Conservation (phyloP, 2,888 invertebrate genomes). For the Nysson spinosus region DNA sequence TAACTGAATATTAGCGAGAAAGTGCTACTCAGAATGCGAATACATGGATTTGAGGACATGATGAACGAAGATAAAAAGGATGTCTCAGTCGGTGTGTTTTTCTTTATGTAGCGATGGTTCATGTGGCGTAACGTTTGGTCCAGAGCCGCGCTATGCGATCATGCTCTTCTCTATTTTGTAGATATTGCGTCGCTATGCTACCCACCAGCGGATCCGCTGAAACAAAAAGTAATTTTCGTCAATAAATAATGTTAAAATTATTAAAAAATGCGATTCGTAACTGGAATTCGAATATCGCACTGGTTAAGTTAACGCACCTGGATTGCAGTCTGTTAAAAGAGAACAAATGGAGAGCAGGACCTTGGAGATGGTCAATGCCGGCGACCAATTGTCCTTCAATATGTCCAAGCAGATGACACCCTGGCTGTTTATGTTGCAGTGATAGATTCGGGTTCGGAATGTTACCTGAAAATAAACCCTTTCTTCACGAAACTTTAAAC, state of each 20-base stretch:
- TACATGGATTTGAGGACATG: no score
- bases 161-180: slow-evolving; percentile 98
- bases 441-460: slow-evolving; percentile 98
- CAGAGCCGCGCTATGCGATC: slow-evolving; percentile 98
- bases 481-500: no score
- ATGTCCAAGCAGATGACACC: slow-evolving; percentile 99
- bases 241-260: background rate
- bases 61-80: no score
- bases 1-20: no score
- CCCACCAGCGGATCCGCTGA: slow-evolving; percentile 97
- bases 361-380: slow-evolving; percentile 98
- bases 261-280: no score
- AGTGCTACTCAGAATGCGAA: no score
- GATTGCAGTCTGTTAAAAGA: slow-evolving; percentile 98
- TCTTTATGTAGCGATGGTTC: slow-evolving; percentile 77
- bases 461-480: slow-evolving; percentile 82
- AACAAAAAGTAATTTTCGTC: no score
- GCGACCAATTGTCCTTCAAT: slow-evolving; percentile 99
- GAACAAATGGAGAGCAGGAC: slow-evolving; percentile 98
- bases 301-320: no score
- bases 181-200: slow-evolving; percentile 98
- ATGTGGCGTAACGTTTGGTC: slow-evolving; percentile 98
- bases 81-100: no score
- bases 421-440: slow-evolving; percentile 99
- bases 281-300: slow-evolving; percentile 67